Evolutionary conservation across 2,888 invertebrate species (phyloP), one percentile per base, ranked within the genome.

Genomic region (Thera obeliscata): DNA sequence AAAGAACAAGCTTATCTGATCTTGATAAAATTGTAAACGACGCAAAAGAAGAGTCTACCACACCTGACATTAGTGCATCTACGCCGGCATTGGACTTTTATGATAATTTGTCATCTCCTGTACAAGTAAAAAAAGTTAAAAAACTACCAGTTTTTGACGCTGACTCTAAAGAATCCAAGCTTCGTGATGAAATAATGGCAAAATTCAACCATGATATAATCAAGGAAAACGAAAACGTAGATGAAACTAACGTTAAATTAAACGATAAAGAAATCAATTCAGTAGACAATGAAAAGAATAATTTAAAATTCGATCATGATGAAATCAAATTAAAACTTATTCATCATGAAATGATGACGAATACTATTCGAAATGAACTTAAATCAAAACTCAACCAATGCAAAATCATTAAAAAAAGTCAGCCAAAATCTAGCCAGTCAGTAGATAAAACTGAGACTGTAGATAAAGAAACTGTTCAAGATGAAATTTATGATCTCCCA

Each of bases 1-100:
- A 79, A 64, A 72, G 74, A 1, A 76, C 79, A 8, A 80, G 78
- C 56, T 71, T 81, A 33, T 74, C 77, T 43, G 78, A 84, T 66
- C 50, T 85, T 0, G 77, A 82, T 62, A 75, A 78, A 38, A 67
- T 84, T 9, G 48, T 78, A 36, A 76, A 66, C n/a, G 63, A 69
- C n/a, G 67, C 70, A 62, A 49, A 3, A n/a, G 49, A 48, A 54
- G 46, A 22, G 36, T 7, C 12, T 6, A 59, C 49, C 43, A 56
- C 2, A 8, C 8, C 12, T 33, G 54, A 66, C 2, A 55, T 57
- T 11, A 66, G 63, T 63, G 63, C 56, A 22, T 69, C 69, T 48
- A 54, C 66, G n/a, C 63, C 63, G 1, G 43, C 2, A 54, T 43
- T 69, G 12, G 66, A 69, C 63, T n/a, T 56, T 9, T 50, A 35